Base-by-base conservation (phyloP, 1,140 invertebrate genomes). In the Pseudomyrmex gracilis region DNA sequence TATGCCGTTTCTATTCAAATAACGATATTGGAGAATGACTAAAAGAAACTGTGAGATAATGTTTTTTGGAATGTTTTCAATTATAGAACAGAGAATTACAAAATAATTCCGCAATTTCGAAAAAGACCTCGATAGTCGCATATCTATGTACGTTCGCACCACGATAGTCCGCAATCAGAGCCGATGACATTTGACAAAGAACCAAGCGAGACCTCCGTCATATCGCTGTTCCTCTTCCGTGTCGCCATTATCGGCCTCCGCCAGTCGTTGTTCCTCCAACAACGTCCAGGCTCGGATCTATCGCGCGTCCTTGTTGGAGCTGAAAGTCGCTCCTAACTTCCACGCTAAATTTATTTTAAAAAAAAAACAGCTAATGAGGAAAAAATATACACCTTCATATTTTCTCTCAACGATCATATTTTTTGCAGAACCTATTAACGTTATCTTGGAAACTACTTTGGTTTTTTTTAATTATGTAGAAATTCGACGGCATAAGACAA, bases 131-230 rank as follows among this genome's bases (percentile, higher is more conserved):
- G 22, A 49, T 49, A 17, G 53, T 13, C 34, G 22, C 55, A 15
- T 15, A 9, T 34, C 34, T 71, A 80, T 80, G 53, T 80, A 70
- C n/a, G 22, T 49, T 78, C 34, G 22, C 5, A 34, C 47, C 24
- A 83, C 55, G 86, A 87, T 86, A 86, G 67, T 61, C 15, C n/a
- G 43, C 60, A 87, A 88, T 87, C 87, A 87, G 57, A 70, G 43
- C 60, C 71, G 80, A 88, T 89, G 88, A 86, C 88, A 87, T 88
- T 87, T 89, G 88, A 89, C 86, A 86, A 86, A 86, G 82, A 82
- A 88, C 82, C 57, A 17, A 82, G 58, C 70, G 57, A 17, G 85
- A 82, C 83, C 84, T 78, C 51, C 63, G 67, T 8, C 45, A 49
- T 86, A 77, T 88, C 82, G 45, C 51, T 71, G 82, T 86, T 87